Conservation (phyloP, 2,797 vertebrate species). For the Peromyscus aztecus region DNA sequence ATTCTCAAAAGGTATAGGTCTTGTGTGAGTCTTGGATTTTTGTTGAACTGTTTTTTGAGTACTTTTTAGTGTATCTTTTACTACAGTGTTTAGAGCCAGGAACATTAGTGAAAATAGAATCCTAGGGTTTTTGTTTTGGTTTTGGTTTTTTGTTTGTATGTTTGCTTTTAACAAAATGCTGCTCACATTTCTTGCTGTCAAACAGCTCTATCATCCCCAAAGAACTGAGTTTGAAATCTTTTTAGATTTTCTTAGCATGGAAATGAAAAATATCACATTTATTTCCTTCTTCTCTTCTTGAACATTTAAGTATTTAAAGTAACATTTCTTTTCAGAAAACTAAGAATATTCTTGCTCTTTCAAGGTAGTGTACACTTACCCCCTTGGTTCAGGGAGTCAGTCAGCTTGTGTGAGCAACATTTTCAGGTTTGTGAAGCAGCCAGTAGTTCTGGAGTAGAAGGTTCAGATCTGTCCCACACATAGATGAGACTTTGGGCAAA, state of each 20-base stretch:
- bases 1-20: background rate
- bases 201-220: background rate
- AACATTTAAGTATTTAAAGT: too few relatives aligned
- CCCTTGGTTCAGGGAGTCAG: background rate
- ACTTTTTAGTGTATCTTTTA: background rate
- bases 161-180: background rate
- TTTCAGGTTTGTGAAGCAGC: background rate
- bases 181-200: background rate
- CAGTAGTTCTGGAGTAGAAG: background rate
- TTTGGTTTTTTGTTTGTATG: background rate
- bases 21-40: background rate
- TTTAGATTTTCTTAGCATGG: background rate
- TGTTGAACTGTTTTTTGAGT: background rate
- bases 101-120: background rate
- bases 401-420: background rate
- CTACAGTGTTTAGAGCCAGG: background rate
- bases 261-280: constrained; percentile 16
- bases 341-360: background rate
- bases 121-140: background rate
- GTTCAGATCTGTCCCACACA: background rate
- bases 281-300: background rate
- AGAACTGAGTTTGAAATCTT: constrained; percentile 16
- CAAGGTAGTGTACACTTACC: background rate
- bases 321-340: background rate
- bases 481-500: background rate